Evolutionary conservation across 2,888 invertebrate genomes (phyloP).

Genomic region (Oscheius sp.): DNA sequence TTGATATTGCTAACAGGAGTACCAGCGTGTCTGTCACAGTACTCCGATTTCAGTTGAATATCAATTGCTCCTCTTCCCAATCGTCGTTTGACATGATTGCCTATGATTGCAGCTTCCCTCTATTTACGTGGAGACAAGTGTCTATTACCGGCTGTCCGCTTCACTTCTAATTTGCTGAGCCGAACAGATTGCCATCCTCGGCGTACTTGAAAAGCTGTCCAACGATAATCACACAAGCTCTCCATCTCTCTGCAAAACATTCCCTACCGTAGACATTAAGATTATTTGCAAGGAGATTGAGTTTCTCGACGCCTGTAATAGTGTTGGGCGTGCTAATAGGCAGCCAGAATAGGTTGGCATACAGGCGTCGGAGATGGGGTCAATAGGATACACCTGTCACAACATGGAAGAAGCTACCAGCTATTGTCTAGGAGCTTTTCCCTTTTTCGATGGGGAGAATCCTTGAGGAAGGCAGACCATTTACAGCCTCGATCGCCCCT

Average conservation of each 20-base stretch:
- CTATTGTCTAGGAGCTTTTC: too few relatives aligned
- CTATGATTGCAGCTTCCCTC: too few relatives aligned
- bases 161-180: slow-evolving; percentile 12
- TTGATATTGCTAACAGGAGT: too few relatives aligned
- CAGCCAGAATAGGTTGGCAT: slow-evolving; percentile 26
- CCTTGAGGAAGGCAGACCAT: not conserved
- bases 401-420: not conserved
- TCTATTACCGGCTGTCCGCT: slow-evolving; percentile 20
- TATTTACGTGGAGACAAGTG: not conserved
- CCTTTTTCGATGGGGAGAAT: too few relatives aligned
- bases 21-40: too few relatives aligned
- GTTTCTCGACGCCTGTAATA: slow-evolving; percentile 26
- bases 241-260: slow-evolving; percentile 18
- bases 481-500: slow-evolving; percentile 13
- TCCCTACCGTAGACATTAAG: slow-evolving; percentile 19
- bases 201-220: slow-evolving; percentile 27
- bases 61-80: too few relatives aligned
- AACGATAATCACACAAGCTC: slow-evolving; percentile 19
- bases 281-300: slow-evolving; percentile 4
- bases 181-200: slow-evolving; percentile 3
- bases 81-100: too few relatives aligned
- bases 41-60: too few relatives aligned
- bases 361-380: slow-evolving; percentile 12
- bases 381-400: slow-evolving; percentile 10
- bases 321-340: slow-evolving; percentile 26